phyloP scores from a whole-genome alignment of 2,888 invertebrate species.

The Tiphia femorata region DNA sequence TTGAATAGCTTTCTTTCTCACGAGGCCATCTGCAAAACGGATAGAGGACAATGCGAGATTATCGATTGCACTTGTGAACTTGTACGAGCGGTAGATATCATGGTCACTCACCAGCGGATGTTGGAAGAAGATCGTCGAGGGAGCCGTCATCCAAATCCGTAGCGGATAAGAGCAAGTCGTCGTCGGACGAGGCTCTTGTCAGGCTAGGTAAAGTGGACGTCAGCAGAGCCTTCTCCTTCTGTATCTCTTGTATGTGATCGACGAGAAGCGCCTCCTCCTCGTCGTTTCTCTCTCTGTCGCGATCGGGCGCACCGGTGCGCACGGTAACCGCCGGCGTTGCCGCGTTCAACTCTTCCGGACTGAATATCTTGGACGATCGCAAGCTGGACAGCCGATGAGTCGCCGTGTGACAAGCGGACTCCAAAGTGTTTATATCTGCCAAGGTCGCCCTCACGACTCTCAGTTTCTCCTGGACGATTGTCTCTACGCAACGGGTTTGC shows the following conservation, averaged over 20 bases:
- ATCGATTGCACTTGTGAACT: too few relatives aligned
- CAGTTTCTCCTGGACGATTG: slow-evolving; percentile 89
- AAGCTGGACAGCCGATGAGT: slow-evolving; percentile 83
- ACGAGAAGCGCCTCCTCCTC: slow-evolving; percentile 83
- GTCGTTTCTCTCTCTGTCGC: slow-evolving; percentile 70
- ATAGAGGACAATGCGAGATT: too few relatives aligned
- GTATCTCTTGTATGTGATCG: slow-evolving; percentile 84
- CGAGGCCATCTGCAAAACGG: slow-evolving; percentile 62
- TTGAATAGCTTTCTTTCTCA: slow-evolving; percentile 63
- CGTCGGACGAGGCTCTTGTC: slow-evolving; percentile 88
- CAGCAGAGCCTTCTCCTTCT: slow-evolving; percentile 85
- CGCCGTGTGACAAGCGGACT: slow-evolving; percentile 88
- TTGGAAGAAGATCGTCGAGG: slow-evolving; percentile 70
- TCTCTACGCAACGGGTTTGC: slow-evolving; percentile 91
- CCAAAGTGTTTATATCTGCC: slow-evolving; percentile 91
- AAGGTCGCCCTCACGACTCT: slow-evolving; percentile 86
- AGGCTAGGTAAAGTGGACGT: slow-evolving; percentile 85
- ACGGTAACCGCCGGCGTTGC: slow-evolving; percentile 54
- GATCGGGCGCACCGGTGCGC: slow-evolving; percentile 52
- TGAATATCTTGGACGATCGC: slow-evolving; percentile 80
- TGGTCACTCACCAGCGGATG: slow-evolving; percentile 57
- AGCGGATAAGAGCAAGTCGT: slow-evolving; percentile 82
- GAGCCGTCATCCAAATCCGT: slow-evolving; percentile 84
- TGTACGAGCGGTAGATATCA: too few relatives aligned
- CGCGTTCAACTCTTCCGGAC: slow-evolving; percentile 72